Evolutionary conservation across 2,113 vertebrate genomes (phyloP).

Genomic region (Syngnathus typhle): DNA sequence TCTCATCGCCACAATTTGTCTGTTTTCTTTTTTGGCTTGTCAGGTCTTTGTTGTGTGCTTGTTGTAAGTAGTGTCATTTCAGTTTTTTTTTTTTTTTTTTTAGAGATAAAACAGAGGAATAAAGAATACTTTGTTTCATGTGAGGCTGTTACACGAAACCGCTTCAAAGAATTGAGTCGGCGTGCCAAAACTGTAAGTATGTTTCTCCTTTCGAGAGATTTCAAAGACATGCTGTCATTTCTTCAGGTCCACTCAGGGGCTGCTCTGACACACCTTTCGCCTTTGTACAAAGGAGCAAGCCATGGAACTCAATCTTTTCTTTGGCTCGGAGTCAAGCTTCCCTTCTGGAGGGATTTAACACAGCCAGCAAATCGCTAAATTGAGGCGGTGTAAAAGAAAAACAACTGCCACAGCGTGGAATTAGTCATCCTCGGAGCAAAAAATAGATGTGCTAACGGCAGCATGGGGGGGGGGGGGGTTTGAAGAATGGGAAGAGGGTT

Average conservation of each 20-base stretch:
- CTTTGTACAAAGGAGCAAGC: conserved; percentile 38
- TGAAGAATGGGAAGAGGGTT: background rate
- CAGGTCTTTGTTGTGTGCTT: background rate
- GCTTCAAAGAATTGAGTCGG: background rate
- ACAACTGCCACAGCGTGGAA: conserved; percentile 20
- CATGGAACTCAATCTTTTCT: conserved; percentile 43
- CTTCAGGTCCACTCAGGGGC: conserved; percentile 1
- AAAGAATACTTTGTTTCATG: background rate
- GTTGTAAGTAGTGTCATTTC: background rate
- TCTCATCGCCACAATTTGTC: background rate
- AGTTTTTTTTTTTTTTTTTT: background rate
- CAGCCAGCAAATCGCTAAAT: conserved; percentile 28
- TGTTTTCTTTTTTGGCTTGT: background rate
- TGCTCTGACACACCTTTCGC: conserved; percentile 31
- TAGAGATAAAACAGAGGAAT: background rate
- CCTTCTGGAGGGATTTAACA: conserved; percentile 43
- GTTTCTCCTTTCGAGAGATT: background rate
- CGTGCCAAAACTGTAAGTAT: background rate
- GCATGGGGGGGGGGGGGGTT: conserved; percentile 38
- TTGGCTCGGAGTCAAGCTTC: conserved; percentile 40
- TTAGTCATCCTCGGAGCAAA: conserved; percentile 32
- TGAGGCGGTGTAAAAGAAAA: conserved; percentile 19
- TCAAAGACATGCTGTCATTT: conserved; percentile 7
- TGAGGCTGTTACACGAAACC: background rate
- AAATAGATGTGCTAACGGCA: conserved; percentile 28